Base-by-base conservation (phyloP, 1,140 invertebrate genomes). In the Ceratoteleas bidentatus region DNA sequence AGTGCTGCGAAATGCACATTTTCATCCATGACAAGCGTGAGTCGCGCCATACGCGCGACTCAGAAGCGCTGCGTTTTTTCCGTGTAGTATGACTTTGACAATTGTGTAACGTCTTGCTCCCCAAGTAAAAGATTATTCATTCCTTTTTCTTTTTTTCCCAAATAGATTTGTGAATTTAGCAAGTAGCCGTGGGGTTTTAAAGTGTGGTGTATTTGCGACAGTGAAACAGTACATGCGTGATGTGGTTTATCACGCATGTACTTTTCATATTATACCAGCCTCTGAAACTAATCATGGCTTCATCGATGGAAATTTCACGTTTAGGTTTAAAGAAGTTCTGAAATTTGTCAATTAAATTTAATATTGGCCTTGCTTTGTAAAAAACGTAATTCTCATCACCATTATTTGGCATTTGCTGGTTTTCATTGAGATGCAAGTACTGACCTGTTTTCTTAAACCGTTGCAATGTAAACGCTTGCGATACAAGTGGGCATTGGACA, bases 401-500 rank as follows among this genome's bases (percentile, higher is more conserved):
- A 5, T 5, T 15, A 3, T 49, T 49, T 16, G 47, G 47, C 47
- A 49, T 49, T 14, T 49, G 14, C 9, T 49, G 3, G 2, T 49
- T 15, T 5, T 49, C 47, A 15, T 49, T 49, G 5, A 49, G 1
- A 16, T 49, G 47, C 10, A 49, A 49, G 10, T 49, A 49, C 9
- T 49, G 47, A 15, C 16, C 13, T 6, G 16, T 49, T 49, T 49
- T 49, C 7, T 8, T 15, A 15, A 15, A 49, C 9, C 47, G 3
- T 14, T 3, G 7, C 2, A 49, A 14, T 6, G 47, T 49, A 15
- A 49, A 57, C 14, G 54, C 54, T 8, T 57, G 14, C 8, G n/a
- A 38, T 6, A 57, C 11, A 7, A 61, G 9, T 14, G 58, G 58
- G 49, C 58, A 61, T 6, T 33, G 0, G 2, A 61, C 58, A 34